Conservation (phyloP, 2,888 invertebrate genomes). For the Xanthostigma xanthostigma region DNA sequence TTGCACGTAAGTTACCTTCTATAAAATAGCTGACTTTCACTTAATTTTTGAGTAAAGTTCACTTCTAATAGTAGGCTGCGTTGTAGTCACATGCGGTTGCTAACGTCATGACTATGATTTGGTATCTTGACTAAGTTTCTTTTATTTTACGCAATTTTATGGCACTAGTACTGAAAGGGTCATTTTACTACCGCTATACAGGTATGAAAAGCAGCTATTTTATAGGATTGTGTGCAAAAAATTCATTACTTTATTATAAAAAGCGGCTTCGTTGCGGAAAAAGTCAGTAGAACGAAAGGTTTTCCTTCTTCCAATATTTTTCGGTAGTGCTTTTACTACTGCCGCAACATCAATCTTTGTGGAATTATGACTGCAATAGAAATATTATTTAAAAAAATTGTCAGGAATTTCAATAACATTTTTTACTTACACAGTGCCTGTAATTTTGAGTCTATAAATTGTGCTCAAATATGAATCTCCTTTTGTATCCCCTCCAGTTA, state of each 20-base stretch:
- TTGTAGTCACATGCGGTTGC: too few species aligned
- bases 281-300: conserved; percentile 50
- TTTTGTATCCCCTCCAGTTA: conserved; percentile 25
- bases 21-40: too few species aligned
- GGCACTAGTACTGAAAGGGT: too few species aligned
- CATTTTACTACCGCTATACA: too few species aligned
- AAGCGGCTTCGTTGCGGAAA: conserved; percentile 53
- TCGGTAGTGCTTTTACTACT: conserved; percentile 51
- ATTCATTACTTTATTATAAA: conserved; percentile 35
- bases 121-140: too few species aligned
- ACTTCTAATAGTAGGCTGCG: too few species aligned
- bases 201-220: too few species aligned
- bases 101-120: too few species aligned
- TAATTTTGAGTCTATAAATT: conserved; percentile 41
- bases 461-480: conserved; percentile 58
- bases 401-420: conserved; percentile 10
- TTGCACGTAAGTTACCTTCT: too few species aligned
- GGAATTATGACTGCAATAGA: not conserved
- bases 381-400: not conserved
- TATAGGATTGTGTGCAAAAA: not conserved
- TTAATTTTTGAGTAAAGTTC: too few species aligned
- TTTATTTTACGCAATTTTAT: too few species aligned
- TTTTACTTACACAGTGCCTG: conserved; percentile 26
- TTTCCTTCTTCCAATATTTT: conserved; percentile 41
- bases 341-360: conserved; percentile 31